Percentiles rank a stretch among this genome's conserved stretches.
Conservation (phyloP, 2,113 vertebrate species). For the Eonycteris spelaea region DNA sequence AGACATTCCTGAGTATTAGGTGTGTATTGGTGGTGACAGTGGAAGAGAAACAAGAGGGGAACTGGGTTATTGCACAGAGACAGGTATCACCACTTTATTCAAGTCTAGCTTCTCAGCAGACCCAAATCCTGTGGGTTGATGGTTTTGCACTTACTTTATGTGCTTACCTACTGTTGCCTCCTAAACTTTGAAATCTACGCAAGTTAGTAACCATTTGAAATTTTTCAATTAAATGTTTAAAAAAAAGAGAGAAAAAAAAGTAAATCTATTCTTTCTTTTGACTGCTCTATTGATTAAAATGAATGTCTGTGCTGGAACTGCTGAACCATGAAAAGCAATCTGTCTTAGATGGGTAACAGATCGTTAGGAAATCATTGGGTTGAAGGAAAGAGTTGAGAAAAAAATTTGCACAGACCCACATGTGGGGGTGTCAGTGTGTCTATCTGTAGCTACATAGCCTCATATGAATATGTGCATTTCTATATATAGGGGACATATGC, state of each 20-base stretch:
- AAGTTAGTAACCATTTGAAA: slow-evolving; percentile 82
- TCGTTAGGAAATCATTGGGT: slow-evolving; percentile 84
- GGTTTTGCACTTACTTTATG: background rate
- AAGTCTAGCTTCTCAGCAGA: background rate
- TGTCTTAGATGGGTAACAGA: slow-evolving; percentile 85
- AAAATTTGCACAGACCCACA: slow-evolving; percentile 68
- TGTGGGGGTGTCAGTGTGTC: slow-evolving; percentile 33
- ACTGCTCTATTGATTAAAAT: slow-evolving; percentile 88
- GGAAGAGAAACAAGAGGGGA: background rate
- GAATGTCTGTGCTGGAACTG: slow-evolving; percentile 81
- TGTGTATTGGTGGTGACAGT: background rate
- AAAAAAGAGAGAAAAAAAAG: slow-evolving; percentile 84
- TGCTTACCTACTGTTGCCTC: slow-evolving; percentile 64
- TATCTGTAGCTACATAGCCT: slow-evolving; percentile 35
- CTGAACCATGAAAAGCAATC: slow-evolving; percentile 88
- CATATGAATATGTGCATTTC: background rate
- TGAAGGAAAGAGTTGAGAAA: slow-evolving; percentile 76
- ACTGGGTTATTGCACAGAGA: background rate
- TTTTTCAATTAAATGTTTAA: slow-evolving; percentile 86
- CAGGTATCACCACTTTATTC: background rate
- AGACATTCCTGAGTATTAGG: rapidly evolving
- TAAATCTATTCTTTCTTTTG: slow-evolving; percentile 87
- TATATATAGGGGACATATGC: slow-evolving; percentile 73
- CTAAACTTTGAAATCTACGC: slow-evolving; percentile 73
- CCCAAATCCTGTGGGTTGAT: background rate